Percentiles rank a stretch among this genome's conserved stretches.
phyloP scores from a whole-genome alignment of 1,140 invertebrate genomes.

The Calosoma granatense region DNA sequence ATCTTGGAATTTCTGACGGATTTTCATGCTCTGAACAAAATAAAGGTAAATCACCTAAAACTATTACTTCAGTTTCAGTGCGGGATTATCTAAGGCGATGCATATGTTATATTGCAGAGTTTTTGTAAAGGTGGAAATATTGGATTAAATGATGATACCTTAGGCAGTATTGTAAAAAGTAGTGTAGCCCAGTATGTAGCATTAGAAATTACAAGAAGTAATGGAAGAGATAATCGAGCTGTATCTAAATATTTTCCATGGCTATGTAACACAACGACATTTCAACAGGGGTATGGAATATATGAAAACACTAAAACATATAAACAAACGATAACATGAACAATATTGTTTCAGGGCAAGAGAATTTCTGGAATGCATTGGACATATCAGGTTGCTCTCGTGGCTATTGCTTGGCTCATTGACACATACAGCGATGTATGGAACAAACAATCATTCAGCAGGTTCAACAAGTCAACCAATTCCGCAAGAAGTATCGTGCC shows the following conservation, averaged over 20 bases:
- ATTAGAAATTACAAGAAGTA: constrained; percentile 82
- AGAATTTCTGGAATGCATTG: constrained; percentile 92
- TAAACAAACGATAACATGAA: neutral
- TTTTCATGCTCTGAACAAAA: constrained; percentile 91
- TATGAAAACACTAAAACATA: neutral
- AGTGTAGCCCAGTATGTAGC: constrained; percentile 91
- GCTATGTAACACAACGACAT: constrained; percentile 75
- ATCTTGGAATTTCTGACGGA: constrained; percentile 93
- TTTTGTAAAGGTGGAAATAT: constrained; percentile 67
- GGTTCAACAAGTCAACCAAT: constrained; percentile 67
- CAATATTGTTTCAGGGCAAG: constrained; percentile 53
- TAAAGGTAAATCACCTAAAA: constrained; percentile 64
- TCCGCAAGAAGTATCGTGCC: constrained; percentile 89
- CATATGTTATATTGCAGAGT: constrained; percentile 44
- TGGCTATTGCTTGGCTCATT: constrained; percentile 94
- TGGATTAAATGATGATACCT: constrained; percentile 87
- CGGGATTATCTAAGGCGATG: neutral
- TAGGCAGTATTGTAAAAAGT: constrained; percentile 90
- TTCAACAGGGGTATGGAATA: constrained; percentile 68
- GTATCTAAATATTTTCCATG: constrained; percentile 81
- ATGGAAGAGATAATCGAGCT: constrained; percentile 73
- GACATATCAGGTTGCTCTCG: constrained; percentile 86
- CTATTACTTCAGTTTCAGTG: neutral
- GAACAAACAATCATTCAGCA: constrained; percentile 32
- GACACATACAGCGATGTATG: constrained; percentile 67